These are phyloP conservation scores for Ursus arctos DNA, from an alignment of 2,113 vertebrate genomes.

Conservation along the genomic window DNA sequence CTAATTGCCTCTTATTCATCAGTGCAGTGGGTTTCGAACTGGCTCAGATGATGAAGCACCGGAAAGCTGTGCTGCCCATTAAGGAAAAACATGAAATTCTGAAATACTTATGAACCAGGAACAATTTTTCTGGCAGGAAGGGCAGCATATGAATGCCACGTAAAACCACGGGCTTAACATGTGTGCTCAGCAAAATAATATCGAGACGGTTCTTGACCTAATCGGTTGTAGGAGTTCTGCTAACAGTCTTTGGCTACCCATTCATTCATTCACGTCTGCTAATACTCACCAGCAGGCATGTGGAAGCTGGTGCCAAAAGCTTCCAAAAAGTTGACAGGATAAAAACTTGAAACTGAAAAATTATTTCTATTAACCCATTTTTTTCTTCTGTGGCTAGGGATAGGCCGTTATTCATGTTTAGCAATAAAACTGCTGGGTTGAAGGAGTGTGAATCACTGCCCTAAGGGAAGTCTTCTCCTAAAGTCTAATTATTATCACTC, in stretches of 20 bases:
- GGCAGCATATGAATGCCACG: background rate
- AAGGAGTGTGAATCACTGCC: background rate
- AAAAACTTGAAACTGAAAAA: conserved; percentile 40
- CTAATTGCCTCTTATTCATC: background rate
- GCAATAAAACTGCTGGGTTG: background rate
- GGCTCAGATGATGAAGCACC: background rate
- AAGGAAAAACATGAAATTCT: background rate
- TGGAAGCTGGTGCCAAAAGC: background rate
- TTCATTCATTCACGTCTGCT: background rate
- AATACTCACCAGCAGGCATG: background rate
- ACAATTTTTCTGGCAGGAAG: conserved; percentile 7
- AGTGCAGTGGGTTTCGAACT: background rate
- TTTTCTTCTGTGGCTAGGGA: background rate
- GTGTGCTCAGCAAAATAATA: background rate
- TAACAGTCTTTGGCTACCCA: background rate
- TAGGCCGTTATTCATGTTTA: background rate
- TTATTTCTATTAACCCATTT: background rate
- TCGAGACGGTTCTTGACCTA: background rate
- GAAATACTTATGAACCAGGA: background rate
- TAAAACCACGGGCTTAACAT: conserved; percentile 18
- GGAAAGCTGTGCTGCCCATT: background rate
- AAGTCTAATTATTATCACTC: background rate
- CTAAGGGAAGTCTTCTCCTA: background rate
- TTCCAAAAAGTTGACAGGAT: background rate
- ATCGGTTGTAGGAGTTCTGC: background rate